Evolutionary conservation across 2,797 vertebrate species (phyloP).

Genomic region (Phaenicophaeus curvirostris): DNA sequence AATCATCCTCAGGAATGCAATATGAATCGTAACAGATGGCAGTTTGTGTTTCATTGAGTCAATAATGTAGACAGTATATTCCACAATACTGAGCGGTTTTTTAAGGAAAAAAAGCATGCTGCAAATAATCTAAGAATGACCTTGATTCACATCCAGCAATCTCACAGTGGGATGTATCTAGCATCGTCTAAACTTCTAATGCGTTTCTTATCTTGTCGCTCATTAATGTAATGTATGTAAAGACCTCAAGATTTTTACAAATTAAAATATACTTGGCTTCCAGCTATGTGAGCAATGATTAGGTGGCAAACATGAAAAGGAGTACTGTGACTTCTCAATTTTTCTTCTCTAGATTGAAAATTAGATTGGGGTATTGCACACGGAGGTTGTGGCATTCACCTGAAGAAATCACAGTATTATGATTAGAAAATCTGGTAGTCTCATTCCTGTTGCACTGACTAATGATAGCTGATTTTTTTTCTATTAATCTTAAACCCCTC

Average conservation of each 20-base stretch:
- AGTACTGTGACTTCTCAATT: background rate
- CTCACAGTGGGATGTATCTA: background rate
- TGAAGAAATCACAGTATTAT: background rate
- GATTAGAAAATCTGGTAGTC: background rate
- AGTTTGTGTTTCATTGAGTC: background rate
- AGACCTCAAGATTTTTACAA: background rate
- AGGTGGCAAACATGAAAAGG: background rate
- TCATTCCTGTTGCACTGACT: background rate
- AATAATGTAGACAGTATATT: background rate
- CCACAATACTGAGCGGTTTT: background rate
- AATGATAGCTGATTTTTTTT: background rate
- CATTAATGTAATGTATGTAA: background rate
- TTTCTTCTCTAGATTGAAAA: background rate
- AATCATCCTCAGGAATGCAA: background rate
- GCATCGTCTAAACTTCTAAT: background rate
- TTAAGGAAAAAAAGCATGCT: background rate
- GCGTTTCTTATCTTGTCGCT: background rate
- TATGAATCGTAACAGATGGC: background rate
- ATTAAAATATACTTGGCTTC: background rate
- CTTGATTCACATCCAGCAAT: background rate
- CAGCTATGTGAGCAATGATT: background rate
- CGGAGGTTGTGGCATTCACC: background rate
- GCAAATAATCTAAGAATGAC: background rate
- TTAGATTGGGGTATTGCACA: background rate
- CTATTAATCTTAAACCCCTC: background rate